Percentiles rank a stretch among this genome's conserved stretches.
phyloP scores from a whole-genome alignment of 1,140 invertebrate genomes.

The Sycophila sp. region DNA sequence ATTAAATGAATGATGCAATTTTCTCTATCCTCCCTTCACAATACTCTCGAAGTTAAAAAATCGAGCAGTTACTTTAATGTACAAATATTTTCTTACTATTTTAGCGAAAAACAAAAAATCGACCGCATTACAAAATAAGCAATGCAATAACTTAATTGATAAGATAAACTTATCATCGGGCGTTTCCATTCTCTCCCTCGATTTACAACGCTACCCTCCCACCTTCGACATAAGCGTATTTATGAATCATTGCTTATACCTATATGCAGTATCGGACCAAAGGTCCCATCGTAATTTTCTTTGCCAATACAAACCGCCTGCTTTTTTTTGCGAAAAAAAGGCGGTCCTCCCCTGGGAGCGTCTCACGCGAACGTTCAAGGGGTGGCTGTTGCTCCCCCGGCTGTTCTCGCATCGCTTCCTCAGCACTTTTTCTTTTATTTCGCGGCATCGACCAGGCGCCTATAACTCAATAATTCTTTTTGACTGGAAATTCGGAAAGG shows the following conservation, averaged over 20 bases:
- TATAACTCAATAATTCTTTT: slow-evolving; percentile 1
- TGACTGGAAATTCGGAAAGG: not conserved
- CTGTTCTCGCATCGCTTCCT: not conserved
- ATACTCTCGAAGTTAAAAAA: too few species aligned
- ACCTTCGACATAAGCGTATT: not conserved
- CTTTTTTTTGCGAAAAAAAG: slow-evolving; percentile 3
- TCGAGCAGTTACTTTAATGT: too few species aligned
- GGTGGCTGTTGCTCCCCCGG: not conserved
- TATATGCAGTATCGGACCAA: not conserved
- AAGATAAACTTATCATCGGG: not conserved
- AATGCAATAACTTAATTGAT: slow-evolving; percentile 18
- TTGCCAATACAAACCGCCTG: slow-evolving; percentile 6
- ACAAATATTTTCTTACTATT: too few species aligned
- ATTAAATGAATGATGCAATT: too few species aligned
- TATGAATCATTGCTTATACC: slow-evolving; percentile 13
- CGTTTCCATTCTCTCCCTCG: not conserved
- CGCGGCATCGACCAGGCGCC: not conserved
- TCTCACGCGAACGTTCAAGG: not conserved
- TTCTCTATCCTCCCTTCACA: too few species aligned
- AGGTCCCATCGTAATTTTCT: not conserved
- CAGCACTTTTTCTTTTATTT: not conserved
- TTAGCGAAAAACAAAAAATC: not conserved
- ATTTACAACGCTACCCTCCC: not conserved
- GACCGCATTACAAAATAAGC: not conserved
- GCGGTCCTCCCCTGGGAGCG: not conserved